These are phyloP conservation scores for Whitmania pigra DNA, from an alignment of 1,140 invertebrate species.

Conservation along the genomic window DNA sequence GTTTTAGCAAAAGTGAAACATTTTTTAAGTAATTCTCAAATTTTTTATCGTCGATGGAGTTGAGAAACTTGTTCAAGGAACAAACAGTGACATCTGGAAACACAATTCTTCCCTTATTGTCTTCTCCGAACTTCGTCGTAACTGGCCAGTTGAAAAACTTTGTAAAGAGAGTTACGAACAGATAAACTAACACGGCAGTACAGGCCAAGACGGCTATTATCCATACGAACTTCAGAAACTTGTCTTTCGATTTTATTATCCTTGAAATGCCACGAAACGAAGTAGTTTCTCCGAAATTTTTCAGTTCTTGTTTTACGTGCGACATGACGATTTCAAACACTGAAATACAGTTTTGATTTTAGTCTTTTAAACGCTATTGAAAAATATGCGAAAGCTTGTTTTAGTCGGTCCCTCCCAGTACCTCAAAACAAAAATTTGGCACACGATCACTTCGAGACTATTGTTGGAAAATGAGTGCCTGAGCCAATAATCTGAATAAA, in stretches of 20 bases:
- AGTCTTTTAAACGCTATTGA: too few species aligned
- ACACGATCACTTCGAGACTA: too few species aligned
- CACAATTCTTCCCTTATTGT: neutral
- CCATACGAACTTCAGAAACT: slow-evolving; percentile 5
- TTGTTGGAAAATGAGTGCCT: too few species aligned
- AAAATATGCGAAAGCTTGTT: too few species aligned
- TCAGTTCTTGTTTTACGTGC: slow-evolving; percentile 1
- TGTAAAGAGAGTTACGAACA: slow-evolving; percentile 1
- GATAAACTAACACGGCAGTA: neutral
- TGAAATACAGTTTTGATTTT: too few species aligned
- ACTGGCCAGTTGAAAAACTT: slow-evolving; percentile 7
- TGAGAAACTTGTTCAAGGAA: neutral
- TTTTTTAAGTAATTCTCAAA: too few species aligned
- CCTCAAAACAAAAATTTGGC: too few species aligned
- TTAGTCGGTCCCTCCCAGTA: too few species aligned
- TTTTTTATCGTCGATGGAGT: too few species aligned
- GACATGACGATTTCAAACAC: too few species aligned
- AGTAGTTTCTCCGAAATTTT: slow-evolving; percentile 7
- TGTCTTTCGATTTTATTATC: slow-evolving; percentile 7
- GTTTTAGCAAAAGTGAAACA: too few species aligned
- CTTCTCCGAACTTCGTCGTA: neutral
- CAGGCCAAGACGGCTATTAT: neutral
- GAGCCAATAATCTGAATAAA: too few species aligned
- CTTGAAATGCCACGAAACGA: slow-evolving; percentile 9
- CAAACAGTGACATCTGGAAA: slow-evolving; percentile 12